A percentile compares a stretch with the other conserved stretches of the same genome.
phyloP scores from a whole-genome alignment of 2,888 invertebrate species.

The Megastigmus dorsalis region DNA sequence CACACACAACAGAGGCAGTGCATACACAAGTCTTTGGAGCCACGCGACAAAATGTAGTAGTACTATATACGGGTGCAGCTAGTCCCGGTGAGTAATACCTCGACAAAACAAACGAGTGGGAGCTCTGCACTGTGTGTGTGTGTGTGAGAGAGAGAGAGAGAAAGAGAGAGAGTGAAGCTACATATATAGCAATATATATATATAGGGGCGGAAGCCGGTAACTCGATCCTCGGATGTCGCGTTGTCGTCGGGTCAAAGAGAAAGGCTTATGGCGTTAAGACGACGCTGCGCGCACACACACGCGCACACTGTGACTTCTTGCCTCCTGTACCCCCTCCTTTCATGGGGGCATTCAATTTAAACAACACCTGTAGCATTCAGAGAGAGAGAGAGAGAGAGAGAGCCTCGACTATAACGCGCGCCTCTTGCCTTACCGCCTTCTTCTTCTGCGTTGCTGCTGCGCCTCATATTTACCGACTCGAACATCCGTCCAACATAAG shows the following conservation, averaged over 20 bases:
- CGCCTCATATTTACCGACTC: conserved; percentile 17
- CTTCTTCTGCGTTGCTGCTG: neutral
- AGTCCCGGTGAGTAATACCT: neutral
- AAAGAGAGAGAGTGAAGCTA: neutral
- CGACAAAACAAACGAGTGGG: conserved; percentile 23
- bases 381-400: too few species aligned
- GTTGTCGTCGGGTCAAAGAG: conserved; percentile 56
- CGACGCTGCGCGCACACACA: conserved; percentile 13
- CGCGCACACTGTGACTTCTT: too few species aligned
- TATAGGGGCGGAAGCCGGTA: conserved; percentile 56
- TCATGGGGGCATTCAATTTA: conserved; percentile 45
- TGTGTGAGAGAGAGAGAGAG: neutral
- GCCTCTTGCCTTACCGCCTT: neutral
- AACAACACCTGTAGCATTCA: conserved; percentile 53
- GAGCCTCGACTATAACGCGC: neutral
- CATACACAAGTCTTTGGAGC: too few species aligned
- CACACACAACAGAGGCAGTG: too few species aligned
- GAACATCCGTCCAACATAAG: neutral
- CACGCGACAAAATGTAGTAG: too few species aligned
- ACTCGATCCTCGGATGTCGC: conserved; percentile 61
- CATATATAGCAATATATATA: too few species aligned
- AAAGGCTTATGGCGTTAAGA: conserved; percentile 57
- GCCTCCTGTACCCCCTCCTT: neutral
- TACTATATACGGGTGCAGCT: neutral
- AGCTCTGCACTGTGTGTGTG: neutral